Base-by-base conservation (phyloP, 37 sponge, comb jelly and placozoan species). In the Petrosia ficiformis region DNA sequence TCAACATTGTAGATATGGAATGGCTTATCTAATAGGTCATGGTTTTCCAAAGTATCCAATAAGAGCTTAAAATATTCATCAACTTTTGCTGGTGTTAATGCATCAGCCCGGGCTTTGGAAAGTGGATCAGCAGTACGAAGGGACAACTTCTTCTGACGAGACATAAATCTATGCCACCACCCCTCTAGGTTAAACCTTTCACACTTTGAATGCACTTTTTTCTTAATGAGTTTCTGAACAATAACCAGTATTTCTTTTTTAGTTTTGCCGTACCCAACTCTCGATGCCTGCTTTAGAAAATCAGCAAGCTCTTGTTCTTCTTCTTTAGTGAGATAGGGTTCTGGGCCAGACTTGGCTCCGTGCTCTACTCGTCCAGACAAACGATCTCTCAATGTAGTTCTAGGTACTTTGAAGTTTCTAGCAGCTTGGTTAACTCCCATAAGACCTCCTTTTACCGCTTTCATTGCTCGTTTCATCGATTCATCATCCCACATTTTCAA, bases 341-440 rank as follows among this genome's bases (percentile, higher is more conserved):
- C 2, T 3, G 61, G 61, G 61, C 61, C 61, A 59, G 61, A 59
- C 30, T 59, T 59, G 4, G 61, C 4, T 2, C 61, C 2, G 4
- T 4, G 61, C 30, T 59, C 61, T 4, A 59, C 61, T 59, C 4
- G 3, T 37, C 2, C n/a, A n/a, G n/a, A n/a, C n/a, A n/a, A n/a
- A n/a, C n/a, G n/a, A n/a, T n/a, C n/a, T n/a, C n/a, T n/a, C n/a
- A n/a, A n/a, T n/a, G n/a, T n/a, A n/a, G n/a, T n/a, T n/a, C n/a
- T n/a, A n/a, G n/a, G n/a, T n/a, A 71, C 72, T 14, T 54, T 54
- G 44, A n/a, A 71, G 25, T 43, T 42, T 39, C 25, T 14, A 21
- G 71, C 11, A 11, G 71, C 71, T 36, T 42, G 25, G 42, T 71
- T 71, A 40, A 71, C 10, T 16, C 41, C 38, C 41, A 70, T 70